These are phyloP conservation scores for Xanthorhoe spadicearia DNA, from an alignment of 2,888 invertebrate genomes.

Conservation along the genomic window DNA sequence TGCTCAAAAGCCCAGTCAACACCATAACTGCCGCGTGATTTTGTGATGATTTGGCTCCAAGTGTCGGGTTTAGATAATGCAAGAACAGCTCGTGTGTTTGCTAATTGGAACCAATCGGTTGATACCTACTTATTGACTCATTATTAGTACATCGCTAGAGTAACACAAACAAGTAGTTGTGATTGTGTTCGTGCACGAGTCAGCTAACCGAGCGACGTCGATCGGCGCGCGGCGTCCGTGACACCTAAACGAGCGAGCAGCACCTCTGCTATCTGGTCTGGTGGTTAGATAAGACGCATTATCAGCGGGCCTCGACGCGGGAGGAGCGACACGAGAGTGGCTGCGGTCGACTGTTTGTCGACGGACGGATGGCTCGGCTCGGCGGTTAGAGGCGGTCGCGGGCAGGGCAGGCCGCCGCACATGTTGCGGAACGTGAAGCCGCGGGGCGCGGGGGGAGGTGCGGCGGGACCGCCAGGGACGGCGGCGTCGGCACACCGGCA, in stretches of 20 bases:
- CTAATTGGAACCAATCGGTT: constrained; percentile 52
- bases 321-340: constrained; percentile 64
- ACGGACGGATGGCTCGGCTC: constrained; percentile 53
- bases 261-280: constrained; percentile 84
- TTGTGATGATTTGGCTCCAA: constrained; percentile 5
- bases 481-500: constrained; percentile 68
- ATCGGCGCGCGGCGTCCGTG: constrained; percentile 72
- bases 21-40: neutral
- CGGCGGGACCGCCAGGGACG: constrained; percentile 72
- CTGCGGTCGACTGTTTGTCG: constrained; percentile 65
- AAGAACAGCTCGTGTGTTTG: constrained; percentile 43
- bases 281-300: constrained; percentile 77
- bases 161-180: constrained; percentile 66
- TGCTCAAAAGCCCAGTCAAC: no score
- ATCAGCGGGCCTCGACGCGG: constrained; percentile 75
- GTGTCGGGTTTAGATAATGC: neutral
- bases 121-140: constrained; percentile 57
- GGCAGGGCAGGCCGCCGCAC: constrained; percentile 65
- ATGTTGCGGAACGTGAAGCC: constrained; percentile 80
- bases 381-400: constrained; percentile 44
- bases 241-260: constrained; percentile 80
- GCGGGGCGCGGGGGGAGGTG: constrained; percentile 52
- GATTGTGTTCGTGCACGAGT: constrained; percentile 65
- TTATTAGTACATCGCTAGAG: constrained; percentile 62
- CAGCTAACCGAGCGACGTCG: constrained; percentile 52